phyloP scores from a whole-genome alignment of 2,797 vertebrate species.

The Aphelocoma californica region DNA sequence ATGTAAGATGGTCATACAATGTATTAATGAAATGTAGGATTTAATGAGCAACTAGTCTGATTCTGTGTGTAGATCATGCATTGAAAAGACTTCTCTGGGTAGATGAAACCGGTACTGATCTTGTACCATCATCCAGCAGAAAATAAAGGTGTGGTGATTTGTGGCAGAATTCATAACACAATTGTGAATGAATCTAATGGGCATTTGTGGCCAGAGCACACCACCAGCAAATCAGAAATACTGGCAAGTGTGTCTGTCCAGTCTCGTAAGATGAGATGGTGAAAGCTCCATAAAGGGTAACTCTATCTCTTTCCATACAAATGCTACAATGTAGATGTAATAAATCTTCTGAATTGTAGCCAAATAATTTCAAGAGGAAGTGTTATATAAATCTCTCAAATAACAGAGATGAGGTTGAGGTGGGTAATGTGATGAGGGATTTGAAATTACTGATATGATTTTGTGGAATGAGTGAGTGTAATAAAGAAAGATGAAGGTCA shows the following conservation, averaged over 20 bases:
- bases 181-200: not conserved
- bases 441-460: not conserved
- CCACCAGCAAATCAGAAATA: not conserved
- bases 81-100: not conserved
- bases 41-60: not conserved
- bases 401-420: not conserved
- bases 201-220: not conserved
- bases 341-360: not conserved
- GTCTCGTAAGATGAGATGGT: not conserved
- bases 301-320: not conserved
- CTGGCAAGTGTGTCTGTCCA: not conserved
- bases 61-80: not conserved
- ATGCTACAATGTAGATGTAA: not conserved
- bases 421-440: not conserved
- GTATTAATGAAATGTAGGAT: not conserved
- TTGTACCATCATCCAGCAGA: not conserved
- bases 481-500: not conserved
- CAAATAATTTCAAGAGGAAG: not conserved
- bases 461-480: not conserved
- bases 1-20: not conserved
- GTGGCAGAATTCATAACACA: not conserved
- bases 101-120: not conserved
- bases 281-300: not conserved
- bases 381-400: not conserved
- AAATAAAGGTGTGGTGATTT: not conserved